Evolutionary conservation across 2,113 vertebrate species (phyloP).

Genomic region (Sitta europaea): DNA sequence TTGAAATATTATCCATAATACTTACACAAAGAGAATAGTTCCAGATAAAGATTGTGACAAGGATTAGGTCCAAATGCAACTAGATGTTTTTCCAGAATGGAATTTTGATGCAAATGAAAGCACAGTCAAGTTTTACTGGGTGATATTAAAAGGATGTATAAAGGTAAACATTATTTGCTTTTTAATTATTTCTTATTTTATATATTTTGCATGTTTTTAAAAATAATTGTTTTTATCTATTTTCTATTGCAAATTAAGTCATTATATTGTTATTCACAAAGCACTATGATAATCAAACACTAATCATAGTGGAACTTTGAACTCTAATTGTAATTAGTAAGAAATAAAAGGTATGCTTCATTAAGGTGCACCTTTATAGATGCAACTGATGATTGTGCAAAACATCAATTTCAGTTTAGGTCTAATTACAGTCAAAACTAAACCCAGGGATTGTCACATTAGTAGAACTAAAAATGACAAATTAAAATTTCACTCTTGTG

Average conservation of each 20-base stretch:
- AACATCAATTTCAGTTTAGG: background rate
- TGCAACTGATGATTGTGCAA: background rate
- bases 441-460: background rate
- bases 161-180: background rate
- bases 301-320: slow-evolving; percentile 7
- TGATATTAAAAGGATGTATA: background rate
- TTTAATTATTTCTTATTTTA: background rate
- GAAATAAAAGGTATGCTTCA: background rate
- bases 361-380: background rate
- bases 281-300: background rate
- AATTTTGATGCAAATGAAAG: background rate
- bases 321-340: background rate
- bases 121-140: background rate
- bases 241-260: background rate
- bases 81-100: background rate
- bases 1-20: background rate
- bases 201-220: background rate
- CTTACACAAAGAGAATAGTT: background rate
- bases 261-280: slow-evolving; percentile 31
- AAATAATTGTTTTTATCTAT: background rate
- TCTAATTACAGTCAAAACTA: background rate
- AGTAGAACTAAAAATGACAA: background rate
- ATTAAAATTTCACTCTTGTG: background rate
- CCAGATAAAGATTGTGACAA: background rate
- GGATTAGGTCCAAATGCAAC: background rate